Evolutionary conservation across 2,113 vertebrate genomes (phyloP).

Genomic region (Hippoglossus stenolepis): DNA sequence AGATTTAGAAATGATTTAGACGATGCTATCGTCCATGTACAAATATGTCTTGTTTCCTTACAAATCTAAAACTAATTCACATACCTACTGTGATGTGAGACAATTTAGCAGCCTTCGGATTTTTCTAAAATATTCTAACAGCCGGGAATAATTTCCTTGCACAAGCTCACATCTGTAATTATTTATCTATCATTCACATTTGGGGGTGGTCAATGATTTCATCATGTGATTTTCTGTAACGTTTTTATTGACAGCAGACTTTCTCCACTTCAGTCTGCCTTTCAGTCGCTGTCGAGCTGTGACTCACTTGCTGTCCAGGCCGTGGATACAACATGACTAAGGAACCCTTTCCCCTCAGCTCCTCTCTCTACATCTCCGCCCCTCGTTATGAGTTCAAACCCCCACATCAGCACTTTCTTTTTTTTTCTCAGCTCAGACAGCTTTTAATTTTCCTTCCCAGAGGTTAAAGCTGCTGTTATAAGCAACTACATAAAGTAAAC

Average conservation of each 20-base stretch:
- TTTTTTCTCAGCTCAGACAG: conserved; percentile 25
- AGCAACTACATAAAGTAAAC: conserved; percentile 26
- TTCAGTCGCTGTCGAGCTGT: conserved; percentile 20
- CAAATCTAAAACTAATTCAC: not conserved
- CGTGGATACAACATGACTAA: conserved; percentile 32
- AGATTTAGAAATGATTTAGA: no score
- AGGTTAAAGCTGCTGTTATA: conserved; percentile 42
- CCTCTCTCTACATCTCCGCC: conserved; percentile 8
- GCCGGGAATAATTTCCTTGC: not conserved
- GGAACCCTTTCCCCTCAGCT: not conserved
- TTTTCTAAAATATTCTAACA: not conserved
- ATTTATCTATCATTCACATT: conserved; percentile 7
- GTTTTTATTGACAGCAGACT: conserved; percentile 26
- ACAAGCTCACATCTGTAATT: conserved; percentile 23
- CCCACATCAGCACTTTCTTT: not conserved
- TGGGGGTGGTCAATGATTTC: not conserved
- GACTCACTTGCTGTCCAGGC: conserved; percentile 44
- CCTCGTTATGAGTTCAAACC: conserved; percentile 43
- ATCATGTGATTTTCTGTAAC: not conserved
- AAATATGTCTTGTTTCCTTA: not conserved
- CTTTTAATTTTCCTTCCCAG: conserved; percentile 59
- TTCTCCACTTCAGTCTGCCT: conserved; percentile 34
- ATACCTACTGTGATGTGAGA: not conserved
- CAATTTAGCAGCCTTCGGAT: not conserved
- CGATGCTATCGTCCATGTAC: not conserved